Base-by-base conservation (phyloP, 2,113 vertebrate genomes). In the Struthio camelus region DNA sequence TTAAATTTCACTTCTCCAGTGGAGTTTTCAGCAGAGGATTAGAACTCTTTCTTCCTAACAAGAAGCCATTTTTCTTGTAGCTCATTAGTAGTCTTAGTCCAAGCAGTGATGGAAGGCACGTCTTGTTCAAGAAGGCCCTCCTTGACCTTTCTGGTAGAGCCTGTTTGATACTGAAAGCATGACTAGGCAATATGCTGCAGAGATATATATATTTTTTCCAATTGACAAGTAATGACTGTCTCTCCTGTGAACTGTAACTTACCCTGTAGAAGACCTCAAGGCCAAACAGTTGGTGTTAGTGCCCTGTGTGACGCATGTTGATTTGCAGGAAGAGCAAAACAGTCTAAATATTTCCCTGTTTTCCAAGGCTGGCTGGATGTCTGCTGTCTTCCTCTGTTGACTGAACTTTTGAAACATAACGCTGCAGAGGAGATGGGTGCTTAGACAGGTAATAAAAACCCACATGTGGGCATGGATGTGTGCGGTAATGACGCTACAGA, bases 251-350 rank as follows among this genome's bases (percentile, higher is more conserved):
- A 80, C 89, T 93, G 87, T 66, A 89, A 75, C 1, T 2, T 71
- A 46, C 64, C 54, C 84, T 87, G 67, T 34, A 87, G 92, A 93
- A 91, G 54, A 82, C 30, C 71, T 70, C 78, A 91, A 85, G 86
- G 89, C 62, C 61, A 93, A 77, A 54, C 8, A 78, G 72, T 90
- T 91, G 70, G 34, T 5, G 2, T 46, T 48, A 91, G 56, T 58
- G 40, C 77, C 70, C 53, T n/a, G 16, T 94, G 70, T 70, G 75
- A 61, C 0, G 0, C 72, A 40, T 73, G 50, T 5, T 89, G 80
- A 82, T 91, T 82, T 73, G 44, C 53, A 54, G 50, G 44, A 85
- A 62, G 48, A 79, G 38, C 83, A 62, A 70, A 93, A 82, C n/a
- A 28, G 54, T 59, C 53, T 46, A 65, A 79, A 27, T 80, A 64